These are phyloP conservation scores for Ptychochromis oligacanthus DNA, from an alignment of 2,113 vertebrate species.

Conservation along the genomic window DNA sequence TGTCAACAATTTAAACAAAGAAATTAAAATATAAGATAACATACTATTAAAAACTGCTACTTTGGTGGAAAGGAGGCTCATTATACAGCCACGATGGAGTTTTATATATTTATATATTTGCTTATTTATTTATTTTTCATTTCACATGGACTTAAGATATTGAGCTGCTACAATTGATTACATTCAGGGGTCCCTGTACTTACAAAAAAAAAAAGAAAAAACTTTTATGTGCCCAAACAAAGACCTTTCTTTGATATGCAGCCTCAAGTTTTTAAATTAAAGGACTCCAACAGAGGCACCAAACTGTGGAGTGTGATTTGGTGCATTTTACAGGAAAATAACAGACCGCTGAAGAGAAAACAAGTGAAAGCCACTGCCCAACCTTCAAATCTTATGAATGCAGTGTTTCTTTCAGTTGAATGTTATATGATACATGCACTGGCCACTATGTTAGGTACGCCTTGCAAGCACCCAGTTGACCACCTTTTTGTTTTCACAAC, in stretches of 20 bases:
- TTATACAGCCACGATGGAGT: not conserved
- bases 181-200: constrained; percentile 1
- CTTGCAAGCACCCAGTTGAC: not conserved
- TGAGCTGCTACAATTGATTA: not conserved
- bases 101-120: not conserved
- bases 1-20: not conserved
- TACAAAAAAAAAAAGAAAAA: not conserved
- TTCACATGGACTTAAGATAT: not conserved
- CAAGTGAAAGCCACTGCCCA: not conserved
- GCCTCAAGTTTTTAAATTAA: not conserved
- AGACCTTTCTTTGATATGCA: not conserved
- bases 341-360: not conserved
- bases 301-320: not conserved
- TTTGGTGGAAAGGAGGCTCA: not conserved
- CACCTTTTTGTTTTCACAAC: too few relatives aligned
- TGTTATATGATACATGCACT: not conserved
- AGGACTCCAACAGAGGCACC: not conserved
- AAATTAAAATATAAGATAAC: not conserved
- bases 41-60: not conserved
- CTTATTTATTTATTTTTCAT: not conserved
- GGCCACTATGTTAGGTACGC: not conserved
- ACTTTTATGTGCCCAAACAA: constrained; percentile 1
- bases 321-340: not conserved
- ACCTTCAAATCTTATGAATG: not conserved
- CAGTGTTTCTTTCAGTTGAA: not conserved